A percentile compares a stretch with the other conserved stretches of the same genome.
These are phyloP conservation scores for Spinus olivaceus DNA, from an alignment of 2,797 vertebrate species.

Conservation along the genomic window DNA sequence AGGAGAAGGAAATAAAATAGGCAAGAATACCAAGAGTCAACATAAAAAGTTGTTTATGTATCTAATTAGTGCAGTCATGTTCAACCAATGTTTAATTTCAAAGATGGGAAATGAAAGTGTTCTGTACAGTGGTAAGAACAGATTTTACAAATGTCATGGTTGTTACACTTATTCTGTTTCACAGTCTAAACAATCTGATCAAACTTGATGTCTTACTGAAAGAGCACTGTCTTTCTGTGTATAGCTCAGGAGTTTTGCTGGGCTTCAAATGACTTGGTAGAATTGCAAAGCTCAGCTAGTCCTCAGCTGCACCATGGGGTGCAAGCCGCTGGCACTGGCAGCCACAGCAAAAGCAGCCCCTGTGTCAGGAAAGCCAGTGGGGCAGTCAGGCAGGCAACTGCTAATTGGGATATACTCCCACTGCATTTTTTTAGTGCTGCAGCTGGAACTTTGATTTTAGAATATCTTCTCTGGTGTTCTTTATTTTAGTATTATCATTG, in stretches of 20 bases:
- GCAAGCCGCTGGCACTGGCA: background rate
- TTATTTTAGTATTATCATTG: background rate
- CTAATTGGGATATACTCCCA: background rate
- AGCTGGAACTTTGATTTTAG: background rate
- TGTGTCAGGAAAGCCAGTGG: background rate
- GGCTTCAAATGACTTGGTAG: background rate
- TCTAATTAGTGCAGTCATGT: background rate
- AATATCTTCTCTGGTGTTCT: background rate
- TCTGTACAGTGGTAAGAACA: background rate
- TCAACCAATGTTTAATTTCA: background rate
- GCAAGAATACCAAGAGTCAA: background rate
- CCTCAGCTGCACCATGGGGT: background rate
- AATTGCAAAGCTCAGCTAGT: background rate
- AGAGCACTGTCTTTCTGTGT: background rate
- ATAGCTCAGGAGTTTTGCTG: background rate
- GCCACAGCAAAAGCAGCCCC: background rate
- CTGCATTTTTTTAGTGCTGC: background rate
- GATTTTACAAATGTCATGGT: background rate
- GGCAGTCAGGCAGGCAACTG: background rate
- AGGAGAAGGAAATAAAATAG: background rate
- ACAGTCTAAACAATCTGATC: background rate
- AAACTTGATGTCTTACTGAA: background rate
- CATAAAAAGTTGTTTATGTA: background rate
- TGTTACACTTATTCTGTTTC: background rate
- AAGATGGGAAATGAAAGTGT: background rate